phyloP scores from a whole-genome alignment of 1,140 invertebrate genomes.

The Drosophila orosa region DNA sequence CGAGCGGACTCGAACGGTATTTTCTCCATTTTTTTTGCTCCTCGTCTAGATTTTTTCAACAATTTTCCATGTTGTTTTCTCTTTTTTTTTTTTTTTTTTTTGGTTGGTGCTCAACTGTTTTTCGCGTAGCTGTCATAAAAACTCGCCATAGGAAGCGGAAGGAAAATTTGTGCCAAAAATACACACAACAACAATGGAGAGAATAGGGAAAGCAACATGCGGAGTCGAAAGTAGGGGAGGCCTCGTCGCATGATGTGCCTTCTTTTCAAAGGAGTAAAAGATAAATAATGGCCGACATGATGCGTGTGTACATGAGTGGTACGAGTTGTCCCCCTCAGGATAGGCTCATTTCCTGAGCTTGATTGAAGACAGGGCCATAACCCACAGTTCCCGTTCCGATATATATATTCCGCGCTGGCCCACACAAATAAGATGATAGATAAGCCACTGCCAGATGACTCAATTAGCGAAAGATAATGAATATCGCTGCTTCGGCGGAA shows the following conservation, averaged over 20 bases:
- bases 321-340: slow-evolving; percentile 3
- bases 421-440: slow-evolving; percentile 66
- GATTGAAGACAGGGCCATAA: slow-evolving; percentile 69
- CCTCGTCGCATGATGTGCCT: slow-evolving; percentile 14
- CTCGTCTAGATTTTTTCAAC: slow-evolving; percentile 21
- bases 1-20: slow-evolving; percentile 76
- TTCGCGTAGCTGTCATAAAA: slow-evolving; percentile 73
- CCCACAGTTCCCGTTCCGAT: slow-evolving; percentile 52
- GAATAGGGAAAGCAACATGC: slow-evolving; percentile 39
- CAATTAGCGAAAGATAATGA: slow-evolving; percentile 72
- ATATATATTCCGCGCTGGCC: slow-evolving; percentile 34
- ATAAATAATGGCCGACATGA: slow-evolving; percentile 76
- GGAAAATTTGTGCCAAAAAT: slow-evolving; percentile 58
- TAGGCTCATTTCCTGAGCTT: slow-evolving; percentile 45
- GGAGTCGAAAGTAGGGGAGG: slow-evolving; percentile 50
- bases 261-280: slow-evolving; percentile 71
- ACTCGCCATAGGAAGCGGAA: slow-evolving; percentile 76
- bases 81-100: slow-evolving; percentile 25
- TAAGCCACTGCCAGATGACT: slow-evolving; percentile 61
- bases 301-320: slow-evolving; percentile 47
- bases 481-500: slow-evolving; percentile 18
- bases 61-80: slow-evolving; percentile 20
- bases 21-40: slow-evolving; percentile 51
- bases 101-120: slow-evolving; percentile 34
- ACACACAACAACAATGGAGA: slow-evolving; percentile 45